Evolutionary conservation across 2,888 invertebrate species (phyloP), one percentile per base, ranked within the genome.

Genomic region (Caradrina kadenii): DNA sequence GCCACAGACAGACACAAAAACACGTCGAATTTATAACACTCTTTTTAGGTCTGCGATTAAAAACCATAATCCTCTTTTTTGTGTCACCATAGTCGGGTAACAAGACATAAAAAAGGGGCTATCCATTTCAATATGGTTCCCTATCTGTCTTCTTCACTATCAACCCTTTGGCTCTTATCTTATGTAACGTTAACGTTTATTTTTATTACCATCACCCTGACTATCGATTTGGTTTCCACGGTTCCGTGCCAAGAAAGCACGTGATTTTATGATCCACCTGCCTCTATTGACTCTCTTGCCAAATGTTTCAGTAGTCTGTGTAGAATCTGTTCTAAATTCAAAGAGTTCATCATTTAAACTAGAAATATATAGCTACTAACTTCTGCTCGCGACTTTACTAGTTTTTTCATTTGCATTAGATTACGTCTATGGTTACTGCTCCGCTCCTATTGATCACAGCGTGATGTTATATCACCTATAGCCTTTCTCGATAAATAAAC

Each of bases 51-150:
- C n/a, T n/a, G n/a, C n/a, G 66, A 52, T 55, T 50, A 50, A 42
- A 45, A 26, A 26, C 26, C 1, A 10, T 35, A 42, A 35, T 3
- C 31, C 11, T n/a, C n/a, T n/a, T n/a, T n/a, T n/a, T n/a, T n/a
- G n/a, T n/a, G n/a, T n/a, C n/a, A n/a, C n/a, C n/a, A n/a, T n/a
- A n/a, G n/a, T n/a, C n/a, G n/a, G n/a, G n/a, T n/a, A 54, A 42
- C 10, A 31, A 48, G 42, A 11, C 17, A 35, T 6, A 35, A 21
- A 60, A 63, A 64, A 11, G 4, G n/a, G 26, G 2, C 17, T 1
- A 64, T 86, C 83, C 79, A 85, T 91, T 89, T 87, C 87, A 88
- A 90, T 90, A 87, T 88, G 88, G 84, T 87, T 85, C 86, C 83
- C 86, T 88, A 88, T 90, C 89, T 88, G 88, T 89, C 89, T 90